Conservation (phyloP, 92 coral and sea anemone genomes). For the Micromussa lordhowensis region DNA sequence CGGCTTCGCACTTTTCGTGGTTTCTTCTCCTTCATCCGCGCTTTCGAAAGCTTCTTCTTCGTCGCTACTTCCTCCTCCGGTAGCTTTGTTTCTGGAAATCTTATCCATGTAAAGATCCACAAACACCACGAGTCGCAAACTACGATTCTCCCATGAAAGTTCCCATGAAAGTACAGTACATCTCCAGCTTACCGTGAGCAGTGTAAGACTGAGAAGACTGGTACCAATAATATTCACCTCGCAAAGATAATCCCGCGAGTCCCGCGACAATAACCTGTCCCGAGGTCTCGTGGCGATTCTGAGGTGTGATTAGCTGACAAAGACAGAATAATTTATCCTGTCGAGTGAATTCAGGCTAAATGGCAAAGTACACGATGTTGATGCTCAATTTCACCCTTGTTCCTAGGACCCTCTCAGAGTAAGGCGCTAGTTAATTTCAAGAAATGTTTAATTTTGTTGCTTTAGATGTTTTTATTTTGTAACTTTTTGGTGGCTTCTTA, state of each 20-base stretch:
- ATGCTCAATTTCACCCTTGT: too few species aligned
- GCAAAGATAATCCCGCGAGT: not conserved
- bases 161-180: not conserved
- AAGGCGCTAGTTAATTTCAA: too few species aligned
- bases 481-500: too few species aligned
- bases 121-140: not conserved
- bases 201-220: constrained; percentile 13
- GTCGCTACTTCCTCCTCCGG: constrained; percentile 79
- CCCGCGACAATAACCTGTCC: not conserved
- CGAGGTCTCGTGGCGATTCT: not conserved
- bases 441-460: too few species aligned
- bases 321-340: too few species aligned
- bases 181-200: not conserved
- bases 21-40: constrained; percentile 97
- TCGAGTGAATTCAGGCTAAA: too few species aligned
- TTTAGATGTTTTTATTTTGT: too few species aligned
- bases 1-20: constrained; percentile 28
- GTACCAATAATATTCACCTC: not conserved
- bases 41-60: constrained; percentile 98
- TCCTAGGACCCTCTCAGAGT: too few species aligned
- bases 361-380: too few species aligned
- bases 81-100: constrained; percentile 17
- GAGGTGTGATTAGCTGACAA: too few species aligned
- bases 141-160: not conserved
- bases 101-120: constrained; percentile 47